Evolutionary conservation across 2,797 vertebrate genomes (phyloP).

Genomic region (Okamejei kenojei): DNA sequence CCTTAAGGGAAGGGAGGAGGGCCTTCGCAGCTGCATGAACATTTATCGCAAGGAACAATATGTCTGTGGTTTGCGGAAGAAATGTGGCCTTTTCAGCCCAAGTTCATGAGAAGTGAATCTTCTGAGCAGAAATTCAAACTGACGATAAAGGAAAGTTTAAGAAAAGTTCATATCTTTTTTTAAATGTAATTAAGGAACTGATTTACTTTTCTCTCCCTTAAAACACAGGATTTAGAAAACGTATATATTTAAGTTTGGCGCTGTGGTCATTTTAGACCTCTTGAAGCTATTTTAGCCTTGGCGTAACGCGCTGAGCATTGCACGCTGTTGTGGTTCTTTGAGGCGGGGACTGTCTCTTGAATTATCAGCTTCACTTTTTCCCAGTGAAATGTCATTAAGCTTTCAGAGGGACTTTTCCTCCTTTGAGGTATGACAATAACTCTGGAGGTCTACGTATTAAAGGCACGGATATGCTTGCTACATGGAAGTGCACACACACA

Average conservation of each 20-base stretch:
- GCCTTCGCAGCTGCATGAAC: not conserved
- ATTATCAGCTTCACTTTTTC: conserved; percentile 45
- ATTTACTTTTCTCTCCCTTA: conserved; percentile 16
- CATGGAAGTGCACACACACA: conserved; percentile 58
- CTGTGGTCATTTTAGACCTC: conserved; percentile 62
- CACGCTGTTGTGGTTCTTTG: conserved; percentile 50
- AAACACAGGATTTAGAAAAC: conserved; percentile 55
- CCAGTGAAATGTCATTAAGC: conserved; percentile 28
- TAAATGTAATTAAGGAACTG: not conserved
- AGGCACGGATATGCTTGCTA: not conserved
- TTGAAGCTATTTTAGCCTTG: conserved; percentile 54
- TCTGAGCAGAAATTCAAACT: conserved; percentile 28
- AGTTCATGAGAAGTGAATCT: conserved; percentile 23
- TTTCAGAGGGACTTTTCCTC: conserved; percentile 51
- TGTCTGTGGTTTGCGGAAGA: conserved; percentile 22
- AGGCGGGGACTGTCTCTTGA: conserved; percentile 52
- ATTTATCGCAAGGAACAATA: conserved; percentile 18
- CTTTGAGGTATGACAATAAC: conserved; percentile 28
- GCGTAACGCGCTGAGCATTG: conserved; percentile 45
- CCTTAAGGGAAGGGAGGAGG: not conserved
- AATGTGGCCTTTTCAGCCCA: conserved; percentile 16
- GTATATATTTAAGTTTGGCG: conserved; percentile 58
- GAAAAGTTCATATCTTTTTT: conserved; percentile 5
- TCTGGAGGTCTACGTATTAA: not conserved
- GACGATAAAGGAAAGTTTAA: conserved; percentile 18